Base-by-base conservation (phyloP, 2,113 vertebrate species). In the Pyxicephalus adspersus region DNA sequence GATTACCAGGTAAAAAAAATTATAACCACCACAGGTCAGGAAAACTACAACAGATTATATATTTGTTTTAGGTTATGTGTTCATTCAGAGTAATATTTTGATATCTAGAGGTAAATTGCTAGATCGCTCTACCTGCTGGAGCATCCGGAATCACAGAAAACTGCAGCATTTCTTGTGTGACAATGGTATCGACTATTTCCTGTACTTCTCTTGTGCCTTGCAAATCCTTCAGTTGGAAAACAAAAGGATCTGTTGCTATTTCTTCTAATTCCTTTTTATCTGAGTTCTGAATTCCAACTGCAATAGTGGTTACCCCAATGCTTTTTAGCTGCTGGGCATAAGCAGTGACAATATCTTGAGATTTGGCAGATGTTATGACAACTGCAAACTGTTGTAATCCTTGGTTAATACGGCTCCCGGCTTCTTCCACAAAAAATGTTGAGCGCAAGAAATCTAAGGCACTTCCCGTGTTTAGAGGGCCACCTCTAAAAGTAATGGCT, bases 381-480 rank as follows among this genome's bases (percentile, higher is more conserved):
- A 95, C 87, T 23, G 92, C 86, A 84, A 89, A 92, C 71, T 95
- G 92, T 0, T 79, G 84, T 45, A 83, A 84, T 7, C 93, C 94
- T 55, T 89, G 70, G 0, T 86, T 87, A 0, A 90, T 88, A 0
- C 89, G 85, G 57, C 93, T 90, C 26, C 94, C 95, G 0, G 86
- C 86, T 16, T 64, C 83, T 0, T 79, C 76, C 0, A 76, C 90
- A 76, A 95, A 93, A 55, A 95, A 88, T 2, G 83, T 55, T 5
- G 81, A 60, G 2, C 25, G 83, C 26, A 94, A 88, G 15, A 89
- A 89, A 3, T 80, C 17, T 51, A 96, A 60, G 0, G 92, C 94
- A 0, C 26, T 22, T 28, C 73, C 94, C 79, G 79, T 92, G 76
- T 66, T 90, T 68, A 50, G 85, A 83, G 28, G 73, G 17, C 81